phyloP scores from a whole-genome alignment of 2,113 vertebrate genomes.

The Calonectris borealis region DNA sequence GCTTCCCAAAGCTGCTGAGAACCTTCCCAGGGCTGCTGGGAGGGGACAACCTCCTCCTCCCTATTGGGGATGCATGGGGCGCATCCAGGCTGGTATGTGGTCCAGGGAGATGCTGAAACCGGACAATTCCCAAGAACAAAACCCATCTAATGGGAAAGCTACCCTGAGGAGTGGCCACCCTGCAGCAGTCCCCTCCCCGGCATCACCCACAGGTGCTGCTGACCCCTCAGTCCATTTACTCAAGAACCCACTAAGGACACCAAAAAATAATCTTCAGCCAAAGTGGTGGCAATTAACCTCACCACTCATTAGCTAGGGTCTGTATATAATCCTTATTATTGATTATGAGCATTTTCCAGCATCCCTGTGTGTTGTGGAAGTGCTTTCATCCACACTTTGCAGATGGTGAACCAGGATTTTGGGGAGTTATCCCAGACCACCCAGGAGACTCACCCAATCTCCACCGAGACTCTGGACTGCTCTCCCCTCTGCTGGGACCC shows the following conservation, averaged over 20 bases:
- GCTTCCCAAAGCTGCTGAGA: background rate
- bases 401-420: background rate
- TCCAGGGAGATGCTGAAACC: background rate
- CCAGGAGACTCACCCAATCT: background rate
- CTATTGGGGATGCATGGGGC: accelerated
- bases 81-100: accelerated
- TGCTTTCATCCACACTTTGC: background rate
- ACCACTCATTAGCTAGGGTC: background rate
- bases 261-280: background rate
- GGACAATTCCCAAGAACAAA: background rate
- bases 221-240: background rate
- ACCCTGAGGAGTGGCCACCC: background rate
- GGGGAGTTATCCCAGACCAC: background rate
- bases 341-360: background rate
- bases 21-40: background rate
- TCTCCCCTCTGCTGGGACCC: background rate
- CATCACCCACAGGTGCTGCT: background rate
- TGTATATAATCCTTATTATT: background rate
- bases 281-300: background rate
- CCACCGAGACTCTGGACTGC: background rate
- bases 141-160: background rate
- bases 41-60: background rate
- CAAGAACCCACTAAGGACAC: background rate
- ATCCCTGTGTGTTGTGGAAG: background rate
- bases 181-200: background rate